These are phyloP conservation scores for Apocheima hispidaria DNA, from an alignment of 2,888 invertebrate species.

Conservation along the genomic window DNA sequence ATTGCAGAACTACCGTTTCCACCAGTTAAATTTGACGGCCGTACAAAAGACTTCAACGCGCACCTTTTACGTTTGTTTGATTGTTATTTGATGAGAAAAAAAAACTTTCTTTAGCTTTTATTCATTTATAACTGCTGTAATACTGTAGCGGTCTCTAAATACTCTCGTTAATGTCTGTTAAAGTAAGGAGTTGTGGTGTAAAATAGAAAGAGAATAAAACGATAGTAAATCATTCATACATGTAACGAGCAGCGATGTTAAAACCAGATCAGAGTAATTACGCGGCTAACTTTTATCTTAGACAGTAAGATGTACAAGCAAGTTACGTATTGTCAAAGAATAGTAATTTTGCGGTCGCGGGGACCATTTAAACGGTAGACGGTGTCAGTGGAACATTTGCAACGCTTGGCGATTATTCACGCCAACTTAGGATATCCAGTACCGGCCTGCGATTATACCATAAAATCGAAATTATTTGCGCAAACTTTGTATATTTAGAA, in stretches of 20 bases:
- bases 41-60: conserved; percentile 80
- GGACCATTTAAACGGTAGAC: conserved; percentile 57
- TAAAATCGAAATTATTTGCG: conserved; percentile 8
- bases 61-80: conserved; percentile 39
- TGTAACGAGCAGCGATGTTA: conserved; percentile 41
- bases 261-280: conserved; percentile 45
- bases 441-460: conserved; percentile 34
- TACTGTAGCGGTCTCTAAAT: conserved; percentile 21
- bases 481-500: conserved; percentile 11
- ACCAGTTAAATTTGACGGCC: conserved; percentile 54
- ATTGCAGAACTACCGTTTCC: conserved; percentile 48
- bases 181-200: conserved; percentile 18
- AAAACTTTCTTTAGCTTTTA: conserved; percentile 26
- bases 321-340: conserved; percentile 45
- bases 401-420: conserved; percentile 74
- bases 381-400: conserved; percentile 65
- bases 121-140: conserved; percentile 19
- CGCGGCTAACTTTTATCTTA: conserved; percentile 49
- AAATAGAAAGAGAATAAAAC: conserved; percentile 29
- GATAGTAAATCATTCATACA: conserved; percentile 39
- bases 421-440: conserved; percentile 65
- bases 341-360: conserved; percentile 46
- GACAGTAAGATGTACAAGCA: conserved; percentile 39
- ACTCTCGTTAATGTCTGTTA: conserved; percentile 27
- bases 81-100: conserved; percentile 30